phyloP scores from a whole-genome alignment of 2,113 vertebrate species.

The Tragelaphus scriptus region DNA sequence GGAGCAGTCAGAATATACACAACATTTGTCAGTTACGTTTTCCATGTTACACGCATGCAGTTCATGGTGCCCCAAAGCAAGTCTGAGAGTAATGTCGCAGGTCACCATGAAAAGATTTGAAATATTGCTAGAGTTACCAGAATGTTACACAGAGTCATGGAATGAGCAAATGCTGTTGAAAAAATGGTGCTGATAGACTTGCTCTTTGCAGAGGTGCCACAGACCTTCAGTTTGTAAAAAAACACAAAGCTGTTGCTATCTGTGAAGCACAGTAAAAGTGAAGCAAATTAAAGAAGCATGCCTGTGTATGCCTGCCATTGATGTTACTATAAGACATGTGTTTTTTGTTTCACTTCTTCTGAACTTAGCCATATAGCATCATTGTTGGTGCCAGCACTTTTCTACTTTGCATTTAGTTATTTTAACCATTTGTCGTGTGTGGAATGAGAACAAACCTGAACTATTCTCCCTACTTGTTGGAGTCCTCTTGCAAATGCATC shows the following conservation, averaged over 20 bases:
- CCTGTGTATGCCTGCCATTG: not conserved
- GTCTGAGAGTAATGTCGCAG: not conserved
- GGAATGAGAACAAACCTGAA: not conserved
- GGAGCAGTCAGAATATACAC: not conserved
- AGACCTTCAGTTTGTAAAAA: not conserved
- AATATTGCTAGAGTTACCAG: not conserved
- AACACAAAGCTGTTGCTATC: not conserved
- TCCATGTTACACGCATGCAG: not conserved
- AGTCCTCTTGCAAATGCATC: rapidly evolving
- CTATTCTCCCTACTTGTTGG: rapidly evolving
- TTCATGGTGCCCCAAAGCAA: not conserved
- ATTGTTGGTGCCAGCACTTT: not conserved
- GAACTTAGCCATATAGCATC: not conserved
- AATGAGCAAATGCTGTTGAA: not conserved
- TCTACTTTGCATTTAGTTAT: not conserved
- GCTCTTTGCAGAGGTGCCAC: not conserved
- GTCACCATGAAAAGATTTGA: not conserved
- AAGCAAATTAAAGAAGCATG: not conserved
- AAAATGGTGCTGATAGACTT: not conserved
- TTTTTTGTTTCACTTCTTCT: not conserved
- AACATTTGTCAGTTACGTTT: not conserved
- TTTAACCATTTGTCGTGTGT: not conserved
- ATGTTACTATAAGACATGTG: not conserved
- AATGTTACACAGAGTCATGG: not conserved
- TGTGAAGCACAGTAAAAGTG: not conserved